A percentile compares a stretch with the other conserved stretches of the same genome.
Evolutionary conservation across 2,113 vertebrate species (phyloP).

Genomic region (Egretta garzetta): DNA sequence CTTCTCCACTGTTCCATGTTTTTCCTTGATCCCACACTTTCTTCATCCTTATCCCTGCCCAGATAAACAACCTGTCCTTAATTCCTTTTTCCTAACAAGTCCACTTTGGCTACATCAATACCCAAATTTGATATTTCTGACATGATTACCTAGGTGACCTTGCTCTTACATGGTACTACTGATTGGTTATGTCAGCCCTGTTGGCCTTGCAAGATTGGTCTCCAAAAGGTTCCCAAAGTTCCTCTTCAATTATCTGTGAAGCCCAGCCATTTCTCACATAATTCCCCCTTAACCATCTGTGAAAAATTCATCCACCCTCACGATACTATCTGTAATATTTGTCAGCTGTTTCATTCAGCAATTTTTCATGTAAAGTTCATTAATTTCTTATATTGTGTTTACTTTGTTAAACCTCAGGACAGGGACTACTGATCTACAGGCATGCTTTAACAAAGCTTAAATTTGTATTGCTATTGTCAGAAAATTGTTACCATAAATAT

Average conservation of each 20-base stretch:
- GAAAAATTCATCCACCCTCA: neutral
- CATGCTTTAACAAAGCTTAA: neutral
- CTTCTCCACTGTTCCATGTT: neutral
- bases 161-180: neutral
- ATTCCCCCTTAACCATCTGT: neutral
- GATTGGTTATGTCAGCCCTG: neutral
- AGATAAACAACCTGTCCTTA: neutral
- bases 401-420: neutral
- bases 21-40: neutral
- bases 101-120: neutral
- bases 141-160: neutral
- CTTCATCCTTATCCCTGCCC: neutral
- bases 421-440: neutral
- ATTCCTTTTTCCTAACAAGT: neutral
- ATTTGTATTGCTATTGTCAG: neutral
- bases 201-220: neutral
- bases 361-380: neutral
- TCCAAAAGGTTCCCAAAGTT: neutral
- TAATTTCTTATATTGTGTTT: neutral
- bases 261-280: neutral
- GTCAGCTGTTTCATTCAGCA: neutral
- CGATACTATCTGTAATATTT: neutral
- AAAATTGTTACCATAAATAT: neutral
- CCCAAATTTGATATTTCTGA: neutral
- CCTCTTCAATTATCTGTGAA: neutral